A percentile compares a stretch with the other conserved stretches of the same genome.
Conservation (phyloP, 2,888 invertebrate genomes). For the Yponomeuta sedellus region DNA sequence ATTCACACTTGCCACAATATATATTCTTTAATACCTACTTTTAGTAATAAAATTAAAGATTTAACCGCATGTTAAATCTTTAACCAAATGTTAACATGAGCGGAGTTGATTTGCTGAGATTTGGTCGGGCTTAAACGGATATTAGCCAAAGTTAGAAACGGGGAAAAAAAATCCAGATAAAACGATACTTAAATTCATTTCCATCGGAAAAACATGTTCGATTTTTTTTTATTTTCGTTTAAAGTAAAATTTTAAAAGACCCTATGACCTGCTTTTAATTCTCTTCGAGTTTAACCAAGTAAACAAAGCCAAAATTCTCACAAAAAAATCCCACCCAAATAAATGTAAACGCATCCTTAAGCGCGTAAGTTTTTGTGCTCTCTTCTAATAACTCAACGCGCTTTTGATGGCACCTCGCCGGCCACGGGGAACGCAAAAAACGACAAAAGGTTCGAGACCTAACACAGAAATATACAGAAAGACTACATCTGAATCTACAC, state of each 20-base stretch:
- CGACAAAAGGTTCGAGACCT: slow-evolving; percentile 59
- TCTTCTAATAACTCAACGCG: slow-evolving; percentile 69
- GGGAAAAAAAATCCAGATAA: not conserved
- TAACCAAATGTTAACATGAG: slow-evolving; percentile 54
- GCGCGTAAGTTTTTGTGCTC: slow-evolving; percentile 47
- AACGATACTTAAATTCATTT: not conserved
- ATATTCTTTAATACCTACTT: slow-evolving; percentile 40
- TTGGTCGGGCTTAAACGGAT: not conserved
- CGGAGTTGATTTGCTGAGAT: slow-evolving; percentile 30
- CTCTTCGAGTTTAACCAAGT: not conserved
- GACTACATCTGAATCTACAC: not conserved
- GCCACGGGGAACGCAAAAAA: slow-evolving; percentile 69
- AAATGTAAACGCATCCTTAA: slow-evolving; percentile 4
- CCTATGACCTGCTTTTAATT: not conserved
- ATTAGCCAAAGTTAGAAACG: not conserved
- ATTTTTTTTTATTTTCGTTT: not conserved
- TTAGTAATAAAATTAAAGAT: slow-evolving; percentile 43
- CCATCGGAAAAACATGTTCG: not conserved
- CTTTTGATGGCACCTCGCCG: slow-evolving; percentile 71
- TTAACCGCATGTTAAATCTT: slow-evolving; percentile 67
- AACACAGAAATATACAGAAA: slow-evolving; percentile 30
- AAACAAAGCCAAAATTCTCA: not conserved
- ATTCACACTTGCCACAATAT: slow-evolving; percentile 64
- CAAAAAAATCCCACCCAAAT: not conserved
- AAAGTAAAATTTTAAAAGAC: not conserved